Evolutionary conservation across 2,888 invertebrate genomes (phyloP).

Genomic region (Tiliacea aurago): DNA sequence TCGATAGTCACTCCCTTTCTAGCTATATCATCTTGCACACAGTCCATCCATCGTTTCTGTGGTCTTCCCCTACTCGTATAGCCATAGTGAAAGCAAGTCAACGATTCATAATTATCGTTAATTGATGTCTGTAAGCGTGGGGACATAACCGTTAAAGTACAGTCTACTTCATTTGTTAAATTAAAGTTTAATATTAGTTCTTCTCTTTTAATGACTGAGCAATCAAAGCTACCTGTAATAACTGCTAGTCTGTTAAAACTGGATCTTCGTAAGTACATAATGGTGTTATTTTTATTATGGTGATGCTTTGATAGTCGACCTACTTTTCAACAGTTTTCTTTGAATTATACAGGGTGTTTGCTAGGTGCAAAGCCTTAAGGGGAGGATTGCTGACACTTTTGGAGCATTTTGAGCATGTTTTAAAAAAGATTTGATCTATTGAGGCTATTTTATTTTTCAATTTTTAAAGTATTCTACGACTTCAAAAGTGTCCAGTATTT

Average conservation of each 20-base stretch:
- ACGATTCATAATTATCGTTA: constrained; percentile 12
- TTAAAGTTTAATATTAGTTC: constrained; percentile 30
- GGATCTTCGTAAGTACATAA: constrained; percentile 14
- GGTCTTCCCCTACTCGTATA: too few species aligned
- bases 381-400: too few species aligned
- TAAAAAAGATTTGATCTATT: too few species aligned
- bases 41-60: too few species aligned
- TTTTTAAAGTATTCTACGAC: too few species aligned
- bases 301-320: constrained; percentile 9
- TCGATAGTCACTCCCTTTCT: too few species aligned
- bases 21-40: too few species aligned
- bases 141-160: constrained; percentile 21
- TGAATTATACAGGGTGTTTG: constrained; percentile 7
- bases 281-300: constrained; percentile 19
- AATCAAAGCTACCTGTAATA: constrained; percentile 29
- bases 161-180: constrained; percentile 10
- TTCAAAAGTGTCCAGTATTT: too few species aligned
- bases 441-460: too few species aligned
- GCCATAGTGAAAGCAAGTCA: background rate
- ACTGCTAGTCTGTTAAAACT: constrained; percentile 17
- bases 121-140: background rate
- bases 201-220: constrained; percentile 14
- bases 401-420: too few species aligned
- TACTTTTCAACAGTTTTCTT: constrained; percentile 30
- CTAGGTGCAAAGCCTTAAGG: too few species aligned